Conservation (phyloP, 2,888 invertebrate species). For the Tanytarsus gracilentus region DNA sequence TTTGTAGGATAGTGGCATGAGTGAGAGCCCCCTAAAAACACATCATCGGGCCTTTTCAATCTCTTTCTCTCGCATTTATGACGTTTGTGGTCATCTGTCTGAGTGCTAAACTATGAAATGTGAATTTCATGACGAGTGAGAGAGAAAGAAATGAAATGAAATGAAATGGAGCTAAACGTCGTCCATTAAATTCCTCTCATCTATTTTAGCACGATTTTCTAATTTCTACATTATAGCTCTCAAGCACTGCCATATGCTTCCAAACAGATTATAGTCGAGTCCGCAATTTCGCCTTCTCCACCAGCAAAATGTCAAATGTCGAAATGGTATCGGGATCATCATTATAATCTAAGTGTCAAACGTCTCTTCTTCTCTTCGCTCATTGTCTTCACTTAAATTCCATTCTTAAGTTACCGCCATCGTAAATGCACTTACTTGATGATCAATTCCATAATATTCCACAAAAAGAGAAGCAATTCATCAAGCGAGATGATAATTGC, state of each 20-base stretch:
- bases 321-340: background rate
- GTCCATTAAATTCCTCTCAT: constrained; percentile 21
- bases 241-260: constrained; percentile 27
- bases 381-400: too few relatives aligned
- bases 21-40: background rate
- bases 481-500: constrained; percentile 21
- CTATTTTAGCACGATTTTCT: constrained; percentile 24
- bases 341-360: constrained; percentile 25
- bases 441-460: too few relatives aligned
- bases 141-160: constrained; percentile 4
- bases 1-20: too few relatives aligned
- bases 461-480: constrained; percentile 8
- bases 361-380: background rate
- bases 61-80: background rate
- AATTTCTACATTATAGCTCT: constrained; percentile 14
- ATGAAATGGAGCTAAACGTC: background rate
- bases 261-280: background rate
- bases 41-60: background rate
- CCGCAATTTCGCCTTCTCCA: constrained; percentile 7
- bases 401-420: too few relatives aligned
- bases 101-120: too few relatives aligned
- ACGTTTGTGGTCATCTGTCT: constrained; percentile 18
- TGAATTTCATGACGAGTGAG: constrained; percentile 20
- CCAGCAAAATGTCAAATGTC: constrained; percentile 23
- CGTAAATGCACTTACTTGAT: too few relatives aligned